phyloP scores from a whole-genome alignment of 2,888 invertebrate species.

The Folsomia manolachei region DNA sequence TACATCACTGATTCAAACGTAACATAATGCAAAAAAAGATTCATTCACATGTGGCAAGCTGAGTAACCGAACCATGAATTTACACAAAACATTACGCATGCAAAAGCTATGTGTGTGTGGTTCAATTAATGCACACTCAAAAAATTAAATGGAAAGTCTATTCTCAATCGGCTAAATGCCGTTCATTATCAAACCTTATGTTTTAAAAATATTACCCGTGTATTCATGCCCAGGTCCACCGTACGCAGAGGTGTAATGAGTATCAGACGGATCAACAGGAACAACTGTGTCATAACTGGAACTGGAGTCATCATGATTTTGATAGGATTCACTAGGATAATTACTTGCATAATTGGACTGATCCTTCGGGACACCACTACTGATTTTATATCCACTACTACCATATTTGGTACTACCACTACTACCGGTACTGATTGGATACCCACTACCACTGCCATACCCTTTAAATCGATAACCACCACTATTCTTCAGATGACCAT shows the following conservation, averaged over 20 bases:
- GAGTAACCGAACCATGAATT: not conserved
- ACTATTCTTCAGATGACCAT: slow-evolving; percentile 6
- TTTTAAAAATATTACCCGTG: slow-evolving; percentile 26
- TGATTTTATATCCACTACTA: not conserved
- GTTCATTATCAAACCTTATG: not conserved
- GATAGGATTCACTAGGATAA: not conserved
- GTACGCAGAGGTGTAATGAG: slow-evolving; percentile 36
- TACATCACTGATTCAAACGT: too few species aligned
- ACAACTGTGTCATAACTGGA: not conserved
- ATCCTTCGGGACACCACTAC: not conserved
- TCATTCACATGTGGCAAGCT: not conserved
- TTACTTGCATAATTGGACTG: not conserved
- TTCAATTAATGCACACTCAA: too few species aligned
- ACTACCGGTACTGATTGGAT: not conserved
- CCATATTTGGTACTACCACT: too few species aligned
- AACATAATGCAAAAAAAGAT: too few species aligned
- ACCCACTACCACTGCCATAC: not conserved
- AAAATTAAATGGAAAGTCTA: not conserved
- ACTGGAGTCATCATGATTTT: not conserved
- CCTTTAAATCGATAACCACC: slow-evolving; percentile 1
- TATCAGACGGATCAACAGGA: slow-evolving; percentile 11
- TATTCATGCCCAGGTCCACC: slow-evolving; percentile 34
- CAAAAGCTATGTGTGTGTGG: too few species aligned
- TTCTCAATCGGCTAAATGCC: too few species aligned
- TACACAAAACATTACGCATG: not conserved